Evolutionary conservation across 2,797 vertebrate species (phyloP).

Genomic region (Cossypha polioptera): DNA sequence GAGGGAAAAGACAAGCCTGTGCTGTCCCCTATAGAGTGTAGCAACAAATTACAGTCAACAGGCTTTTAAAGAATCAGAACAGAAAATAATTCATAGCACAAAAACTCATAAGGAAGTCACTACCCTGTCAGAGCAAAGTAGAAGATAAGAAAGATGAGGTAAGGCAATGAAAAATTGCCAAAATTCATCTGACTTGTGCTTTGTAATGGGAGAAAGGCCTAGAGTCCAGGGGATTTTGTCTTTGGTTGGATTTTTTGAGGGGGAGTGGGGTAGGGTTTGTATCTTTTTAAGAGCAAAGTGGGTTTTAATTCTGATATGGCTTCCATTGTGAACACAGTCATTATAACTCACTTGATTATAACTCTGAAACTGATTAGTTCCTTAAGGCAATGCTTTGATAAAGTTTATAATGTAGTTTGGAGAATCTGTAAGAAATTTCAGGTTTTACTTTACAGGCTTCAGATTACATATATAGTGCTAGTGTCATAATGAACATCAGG

Average conservation of each 20-base stretch:
- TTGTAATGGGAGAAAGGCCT: background rate
- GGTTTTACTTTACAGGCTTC: background rate
- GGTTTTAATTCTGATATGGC: conserved; percentile 11
- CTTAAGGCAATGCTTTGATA: conserved; percentile 43
- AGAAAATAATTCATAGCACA: background rate
- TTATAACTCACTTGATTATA: background rate
- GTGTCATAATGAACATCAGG: conserved; percentile 16
- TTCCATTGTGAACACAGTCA: conserved; percentile 4
- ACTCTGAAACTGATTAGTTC: conserved; percentile 11
- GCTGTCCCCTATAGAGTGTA: conserved; percentile 30
- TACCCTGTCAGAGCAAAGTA: background rate
- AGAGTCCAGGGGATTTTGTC: background rate
- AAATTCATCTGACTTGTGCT: background rate
- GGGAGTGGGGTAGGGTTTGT: background rate
- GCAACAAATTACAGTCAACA: background rate
- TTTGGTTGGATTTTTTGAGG: background rate
- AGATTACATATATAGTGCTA: background rate
- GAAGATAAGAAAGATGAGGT: background rate
- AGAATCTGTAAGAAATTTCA: conserved; percentile 20
- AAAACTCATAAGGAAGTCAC: background rate
- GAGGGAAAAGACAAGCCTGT: background rate
- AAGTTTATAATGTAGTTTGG: conserved; percentile 40
- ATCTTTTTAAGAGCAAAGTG: background rate
- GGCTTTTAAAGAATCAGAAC: background rate
- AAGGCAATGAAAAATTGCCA: background rate